Evolutionary conservation across 2,113 vertebrate genomes (phyloP).

Genomic region (Prunella himalayana): DNA sequence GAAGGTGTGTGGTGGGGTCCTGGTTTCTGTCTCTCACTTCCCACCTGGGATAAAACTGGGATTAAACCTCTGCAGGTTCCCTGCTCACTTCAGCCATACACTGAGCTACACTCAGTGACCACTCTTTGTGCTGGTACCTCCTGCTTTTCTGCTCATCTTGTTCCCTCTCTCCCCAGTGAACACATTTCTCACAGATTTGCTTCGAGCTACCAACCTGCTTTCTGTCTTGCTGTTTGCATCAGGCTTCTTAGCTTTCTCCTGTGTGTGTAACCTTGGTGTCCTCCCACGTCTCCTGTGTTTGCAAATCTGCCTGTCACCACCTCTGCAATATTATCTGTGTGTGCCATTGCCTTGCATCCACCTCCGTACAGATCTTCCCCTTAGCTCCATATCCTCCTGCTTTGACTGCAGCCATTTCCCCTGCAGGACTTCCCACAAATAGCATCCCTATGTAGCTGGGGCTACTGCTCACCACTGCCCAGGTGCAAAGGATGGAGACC

Average conservation of each 20-base stretch:
- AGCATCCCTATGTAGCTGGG: neutral
- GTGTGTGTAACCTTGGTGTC: slow-evolving; percentile 36
- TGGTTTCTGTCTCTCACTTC: neutral
- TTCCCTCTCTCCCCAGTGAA: neutral
- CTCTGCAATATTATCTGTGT: slow-evolving; percentile 35
- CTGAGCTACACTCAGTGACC: neutral
- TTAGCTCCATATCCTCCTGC: neutral
- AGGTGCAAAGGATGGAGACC: neutral
- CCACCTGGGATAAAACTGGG: neutral
- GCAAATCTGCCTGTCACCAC: slow-evolving; percentile 62
- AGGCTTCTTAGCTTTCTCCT: slow-evolving; percentile 18
- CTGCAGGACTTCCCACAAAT: neutral
- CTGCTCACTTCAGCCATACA: neutral
- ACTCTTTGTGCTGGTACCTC: neutral
- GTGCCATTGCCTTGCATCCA: slow-evolving; percentile 16
- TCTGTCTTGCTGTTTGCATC: neutral
- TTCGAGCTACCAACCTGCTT: neutral
- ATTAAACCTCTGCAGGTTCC: neutral
- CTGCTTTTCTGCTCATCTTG: neutral
- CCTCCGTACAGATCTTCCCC: neutral
- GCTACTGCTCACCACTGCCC: neutral
- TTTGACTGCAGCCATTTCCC: neutral
- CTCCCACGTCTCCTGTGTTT: slow-evolving; percentile 54
- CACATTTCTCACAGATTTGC: neutral
- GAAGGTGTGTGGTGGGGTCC: slow-evolving; percentile 72